Conservation (phyloP, 2,797 vertebrate genomes). For the Novumbra hubbsi region DNA sequence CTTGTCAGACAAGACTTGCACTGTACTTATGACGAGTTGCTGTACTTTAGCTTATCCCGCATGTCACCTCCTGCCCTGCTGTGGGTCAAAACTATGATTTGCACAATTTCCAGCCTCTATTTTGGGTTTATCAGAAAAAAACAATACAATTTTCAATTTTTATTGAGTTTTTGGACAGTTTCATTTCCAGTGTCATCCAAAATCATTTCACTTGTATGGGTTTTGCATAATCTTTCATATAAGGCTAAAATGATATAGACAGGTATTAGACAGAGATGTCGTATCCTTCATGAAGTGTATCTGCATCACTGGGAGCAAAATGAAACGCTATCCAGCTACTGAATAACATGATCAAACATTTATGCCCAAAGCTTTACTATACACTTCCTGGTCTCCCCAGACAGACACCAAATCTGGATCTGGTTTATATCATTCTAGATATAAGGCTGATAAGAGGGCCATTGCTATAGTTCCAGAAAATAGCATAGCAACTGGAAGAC, state of each 20-base stretch:
- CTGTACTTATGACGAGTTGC: too few relatives aligned
- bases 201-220: slow-evolving; percentile 81
- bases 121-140: not conserved
- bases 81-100: too few relatives aligned
- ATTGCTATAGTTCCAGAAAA: slow-evolving; percentile 82
- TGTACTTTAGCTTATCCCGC: too few relatives aligned
- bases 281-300: slow-evolving; percentile 45
- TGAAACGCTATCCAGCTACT: slow-evolving; percentile 19
- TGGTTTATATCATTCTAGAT: slow-evolving; percentile 79
- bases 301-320: slow-evolving; percentile 17
- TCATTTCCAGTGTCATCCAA: slow-evolving; percentile 96
- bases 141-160: slow-evolving; percentile 71
- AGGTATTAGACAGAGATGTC: slow-evolving; percentile 51
- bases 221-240: slow-evolving; percentile 87
- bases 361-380: slow-evolving; percentile 33
- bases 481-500: slow-evolving; percentile 88
- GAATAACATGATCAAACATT: slow-evolving; percentile 25
- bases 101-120: not conserved
- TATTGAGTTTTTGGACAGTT: slow-evolving; percentile 82
- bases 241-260: slow-evolving; percentile 68
- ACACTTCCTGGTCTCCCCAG: slow-evolving; percentile 41
- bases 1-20: too few relatives aligned
- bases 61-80: too few relatives aligned
- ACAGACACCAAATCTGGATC: slow-evolving; percentile 49
- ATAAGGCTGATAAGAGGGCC: slow-evolving; percentile 91